Evolutionary conservation across 2,888 invertebrate genomes (phyloP).

Genomic region (Drosophila borealis): DNA sequence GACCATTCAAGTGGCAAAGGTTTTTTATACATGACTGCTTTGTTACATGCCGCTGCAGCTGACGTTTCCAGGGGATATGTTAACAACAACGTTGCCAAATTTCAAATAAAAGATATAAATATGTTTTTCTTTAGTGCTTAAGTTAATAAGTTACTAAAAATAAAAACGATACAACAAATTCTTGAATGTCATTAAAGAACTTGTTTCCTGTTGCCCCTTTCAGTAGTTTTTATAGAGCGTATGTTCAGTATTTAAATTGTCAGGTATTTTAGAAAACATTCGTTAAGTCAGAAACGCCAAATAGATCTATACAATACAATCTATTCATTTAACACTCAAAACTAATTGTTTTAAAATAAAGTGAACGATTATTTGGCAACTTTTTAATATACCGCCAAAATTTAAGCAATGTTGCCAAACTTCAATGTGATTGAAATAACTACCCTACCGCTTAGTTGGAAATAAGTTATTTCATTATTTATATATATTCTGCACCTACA

Average conservation of each 20-base stretch:
- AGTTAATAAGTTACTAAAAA: background rate
- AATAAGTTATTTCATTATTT: too few species aligned
- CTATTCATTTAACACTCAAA: too few species aligned
- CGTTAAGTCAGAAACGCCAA: too few species aligned
- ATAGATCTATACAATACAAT: background rate
- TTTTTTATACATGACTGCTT: slow-evolving; percentile 38
- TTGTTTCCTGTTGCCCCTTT: background rate
- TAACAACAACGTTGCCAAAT: slow-evolving; percentile 32
- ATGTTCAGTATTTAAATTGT: too few species aligned
- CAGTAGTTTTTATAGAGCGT: background rate
- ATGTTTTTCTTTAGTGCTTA: background rate
- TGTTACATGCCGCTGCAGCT: slow-evolving; percentile 23
- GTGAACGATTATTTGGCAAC: too few species aligned
- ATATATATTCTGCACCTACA: too few species aligned
- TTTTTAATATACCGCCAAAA: too few species aligned
- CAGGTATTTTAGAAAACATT: too few species aligned
- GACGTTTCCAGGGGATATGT: slow-evolving; percentile 29
- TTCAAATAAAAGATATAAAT: background rate
- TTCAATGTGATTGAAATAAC: background rate
- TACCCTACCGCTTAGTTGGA: too few species aligned
- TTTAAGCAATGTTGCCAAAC: background rate
- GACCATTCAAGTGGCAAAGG: slow-evolving; percentile 70
- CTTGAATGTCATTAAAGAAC: background rate
- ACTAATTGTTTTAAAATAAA: too few species aligned
- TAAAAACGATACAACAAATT: background rate